These are phyloP conservation scores for Triplophysa tibetana DNA, from an alignment of 2,113 vertebrate species.

Conservation along the genomic window DNA sequence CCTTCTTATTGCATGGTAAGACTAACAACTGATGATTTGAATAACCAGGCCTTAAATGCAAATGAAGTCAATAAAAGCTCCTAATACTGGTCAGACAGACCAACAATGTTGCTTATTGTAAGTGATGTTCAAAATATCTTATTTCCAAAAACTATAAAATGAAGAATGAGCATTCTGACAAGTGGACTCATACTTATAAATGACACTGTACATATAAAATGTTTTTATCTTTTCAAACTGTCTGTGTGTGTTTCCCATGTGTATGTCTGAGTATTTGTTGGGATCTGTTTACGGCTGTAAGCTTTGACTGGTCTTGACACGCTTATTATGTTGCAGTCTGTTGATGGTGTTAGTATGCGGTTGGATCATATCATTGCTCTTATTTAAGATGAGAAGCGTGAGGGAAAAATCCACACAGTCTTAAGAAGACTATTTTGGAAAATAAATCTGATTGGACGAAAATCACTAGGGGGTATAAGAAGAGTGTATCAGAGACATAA, in stretches of 20 bases:
- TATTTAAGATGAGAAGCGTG: slow-evolving; percentile 58
- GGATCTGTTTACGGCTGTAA: slow-evolving; percentile 54
- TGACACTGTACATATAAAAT: no score
- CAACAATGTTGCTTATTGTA: background rate
- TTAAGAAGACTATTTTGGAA: slow-evolving; percentile 35
- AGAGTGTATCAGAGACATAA: background rate
- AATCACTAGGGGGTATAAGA: background rate
- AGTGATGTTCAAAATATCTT: no score
- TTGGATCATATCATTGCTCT: slow-evolving; percentile 56
- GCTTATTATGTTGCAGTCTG: slow-evolving; percentile 55
- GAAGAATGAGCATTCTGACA: no score
- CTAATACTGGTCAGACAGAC: background rate
- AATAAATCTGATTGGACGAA: slow-evolving; percentile 19
- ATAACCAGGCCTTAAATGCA: background rate
- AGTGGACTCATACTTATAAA: no score
- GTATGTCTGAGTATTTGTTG: slow-evolving; percentile 22
- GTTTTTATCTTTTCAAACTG: background rate
- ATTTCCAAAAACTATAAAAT: no score
- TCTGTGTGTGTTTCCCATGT: background rate
- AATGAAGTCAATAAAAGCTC: background rate
- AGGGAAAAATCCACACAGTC: slow-evolving; percentile 45
- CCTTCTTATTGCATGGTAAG: background rate
- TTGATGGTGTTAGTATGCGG: slow-evolving; percentile 53
- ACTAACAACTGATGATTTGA: background rate
- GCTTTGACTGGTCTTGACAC: slow-evolving; percentile 54